These are phyloP conservation scores for Lepidurus arcticus DNA, from an alignment of 1,140 invertebrate genomes.

Conservation along the genomic window DNA sequence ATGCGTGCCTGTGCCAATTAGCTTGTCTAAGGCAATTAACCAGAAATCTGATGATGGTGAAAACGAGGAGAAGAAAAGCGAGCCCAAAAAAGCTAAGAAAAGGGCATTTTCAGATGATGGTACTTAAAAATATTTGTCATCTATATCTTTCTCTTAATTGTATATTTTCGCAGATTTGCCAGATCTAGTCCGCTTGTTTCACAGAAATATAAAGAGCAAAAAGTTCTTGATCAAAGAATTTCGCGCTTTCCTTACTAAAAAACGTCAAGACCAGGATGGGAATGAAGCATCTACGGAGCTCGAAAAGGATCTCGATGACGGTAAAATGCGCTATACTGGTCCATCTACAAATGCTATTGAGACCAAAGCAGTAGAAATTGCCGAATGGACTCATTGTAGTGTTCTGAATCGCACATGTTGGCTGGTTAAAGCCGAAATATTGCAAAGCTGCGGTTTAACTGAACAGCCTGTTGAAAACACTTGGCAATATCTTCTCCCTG, in stretches of 20 bases:
- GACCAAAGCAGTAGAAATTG: slow-evolving; percentile 56
- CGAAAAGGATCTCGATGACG: background rate
- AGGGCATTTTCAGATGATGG: slow-evolving; percentile 51
- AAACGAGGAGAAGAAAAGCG: slow-evolving; percentile 33
- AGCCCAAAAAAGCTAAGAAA: slow-evolving; percentile 43
- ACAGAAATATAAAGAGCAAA: slow-evolving; percentile 58
- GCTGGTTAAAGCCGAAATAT: slow-evolving; percentile 56
- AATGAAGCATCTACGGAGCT: slow-evolving; percentile 17
- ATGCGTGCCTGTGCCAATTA: slow-evolving; percentile 41
- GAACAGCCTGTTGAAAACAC: slow-evolving; percentile 52
- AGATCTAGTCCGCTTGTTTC: slow-evolving; percentile 59
- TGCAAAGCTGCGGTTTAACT: slow-evolving; percentile 52
- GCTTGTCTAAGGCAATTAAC: slow-evolving; percentile 38
- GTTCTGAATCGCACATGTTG: slow-evolving; percentile 60
- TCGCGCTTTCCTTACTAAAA: slow-evolving; percentile 50
- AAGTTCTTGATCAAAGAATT: slow-evolving; percentile 60
- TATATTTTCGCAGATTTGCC: slow-evolving; percentile 49
- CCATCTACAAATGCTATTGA: slow-evolving; percentile 47
- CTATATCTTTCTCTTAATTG: slow-evolving; percentile 36
- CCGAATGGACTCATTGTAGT: slow-evolving; percentile 52
- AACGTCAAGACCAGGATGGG: slow-evolving; percentile 37
- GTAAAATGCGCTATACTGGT: background rate
- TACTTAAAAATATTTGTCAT: slow-evolving; percentile 36
- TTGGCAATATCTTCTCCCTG: slow-evolving; percentile 38
- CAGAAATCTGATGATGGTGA: slow-evolving; percentile 37